These are phyloP conservation scores for Hydrotaea diabolus DNA, from an alignment of 2,888 invertebrate genomes.

Conservation along the genomic window DNA sequence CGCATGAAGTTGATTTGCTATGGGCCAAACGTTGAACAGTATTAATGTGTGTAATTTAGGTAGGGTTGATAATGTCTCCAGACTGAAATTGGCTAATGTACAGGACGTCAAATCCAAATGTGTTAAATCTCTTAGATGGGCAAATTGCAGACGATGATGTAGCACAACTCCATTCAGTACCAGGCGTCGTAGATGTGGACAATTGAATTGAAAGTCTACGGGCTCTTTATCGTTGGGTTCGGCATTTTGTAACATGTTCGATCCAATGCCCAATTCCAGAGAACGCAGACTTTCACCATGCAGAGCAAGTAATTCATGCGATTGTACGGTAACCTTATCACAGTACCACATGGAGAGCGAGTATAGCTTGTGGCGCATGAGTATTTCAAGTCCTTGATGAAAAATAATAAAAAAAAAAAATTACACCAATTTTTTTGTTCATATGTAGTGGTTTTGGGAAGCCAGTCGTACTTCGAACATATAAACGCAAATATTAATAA, in stretches of 20 bases:
- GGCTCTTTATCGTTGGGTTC: slow-evolving; percentile 82
- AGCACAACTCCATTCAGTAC: slow-evolving; percentile 80
- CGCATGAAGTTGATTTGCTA: slow-evolving; percentile 83
- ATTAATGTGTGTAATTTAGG: slow-evolving; percentile 87
- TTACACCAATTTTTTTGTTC: no score
- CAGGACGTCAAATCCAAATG: slow-evolving; percentile 80
- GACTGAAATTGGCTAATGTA: slow-evolving; percentile 79
- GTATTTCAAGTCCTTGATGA: slow-evolving; percentile 83
- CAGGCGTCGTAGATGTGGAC: slow-evolving; percentile 79
- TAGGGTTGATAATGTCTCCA: slow-evolving; percentile 83
- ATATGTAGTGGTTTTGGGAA: no score
- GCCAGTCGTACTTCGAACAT: no score
- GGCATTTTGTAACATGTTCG: slow-evolving; percentile 83
- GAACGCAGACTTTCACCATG: slow-evolving; percentile 86
- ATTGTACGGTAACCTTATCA: slow-evolving; percentile 84
- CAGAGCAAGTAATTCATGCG: slow-evolving; percentile 86
- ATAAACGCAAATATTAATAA: no score
- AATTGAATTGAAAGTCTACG: slow-evolving; percentile 83
- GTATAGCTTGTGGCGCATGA: slow-evolving; percentile 87
- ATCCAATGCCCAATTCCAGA: slow-evolving; percentile 87
- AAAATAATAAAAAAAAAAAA: no score
- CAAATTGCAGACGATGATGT: slow-evolving; percentile 78
- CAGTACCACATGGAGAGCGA: slow-evolving; percentile 90
- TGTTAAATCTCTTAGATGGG: slow-evolving; percentile 76
- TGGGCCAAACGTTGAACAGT: slow-evolving; percentile 88